Conservation (phyloP, 92 coral and sea anemone species). For the Chrysogorgia sp. region DNA sequence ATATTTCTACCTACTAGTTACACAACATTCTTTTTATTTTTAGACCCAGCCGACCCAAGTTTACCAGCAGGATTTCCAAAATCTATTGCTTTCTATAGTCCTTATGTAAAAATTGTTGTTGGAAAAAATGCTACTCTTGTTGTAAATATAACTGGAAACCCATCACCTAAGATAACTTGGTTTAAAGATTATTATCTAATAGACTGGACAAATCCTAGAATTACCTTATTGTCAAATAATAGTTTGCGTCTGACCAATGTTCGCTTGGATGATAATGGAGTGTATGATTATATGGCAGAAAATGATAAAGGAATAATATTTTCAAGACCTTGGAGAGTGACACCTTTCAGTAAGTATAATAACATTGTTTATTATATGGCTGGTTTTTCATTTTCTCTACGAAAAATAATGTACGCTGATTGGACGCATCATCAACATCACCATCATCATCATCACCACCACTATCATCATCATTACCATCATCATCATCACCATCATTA, state of each 20-base stretch:
- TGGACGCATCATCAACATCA: constrained; percentile 77
- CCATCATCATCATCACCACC: constrained; percentile 64
- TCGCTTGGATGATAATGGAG: constrained; percentile 6
- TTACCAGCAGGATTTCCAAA: constrained; percentile 32
- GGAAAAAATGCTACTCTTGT: constrained; percentile 28
- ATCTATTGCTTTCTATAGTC: constrained; percentile 3
- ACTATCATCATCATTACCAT: constrained; percentile 15
- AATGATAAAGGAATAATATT: constrained; percentile 39
- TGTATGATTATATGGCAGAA: constrained; percentile 41
- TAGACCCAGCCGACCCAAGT: constrained; percentile 5
- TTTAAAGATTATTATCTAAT: constrained; percentile 6
- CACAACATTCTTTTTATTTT: neutral
- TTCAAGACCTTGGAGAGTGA: constrained; percentile 15
- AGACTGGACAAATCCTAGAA: constrained; percentile 26
- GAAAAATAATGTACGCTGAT: too few species aligned
- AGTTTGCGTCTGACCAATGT: constrained; percentile 23
- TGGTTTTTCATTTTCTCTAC: neutral
- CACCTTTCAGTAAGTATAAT: neutral
- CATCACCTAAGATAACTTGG: constrained; percentile 34
- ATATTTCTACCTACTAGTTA: too few species aligned
- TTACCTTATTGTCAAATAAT: constrained; percentile 14
- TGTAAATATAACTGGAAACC: constrained; percentile 42
- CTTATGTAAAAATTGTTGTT: neutral
- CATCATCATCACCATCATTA: too few species aligned
- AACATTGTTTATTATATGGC: neutral